Conservation (phyloP, 2,888 invertebrate species). For the Cryptophagus acutangulus region DNA sequence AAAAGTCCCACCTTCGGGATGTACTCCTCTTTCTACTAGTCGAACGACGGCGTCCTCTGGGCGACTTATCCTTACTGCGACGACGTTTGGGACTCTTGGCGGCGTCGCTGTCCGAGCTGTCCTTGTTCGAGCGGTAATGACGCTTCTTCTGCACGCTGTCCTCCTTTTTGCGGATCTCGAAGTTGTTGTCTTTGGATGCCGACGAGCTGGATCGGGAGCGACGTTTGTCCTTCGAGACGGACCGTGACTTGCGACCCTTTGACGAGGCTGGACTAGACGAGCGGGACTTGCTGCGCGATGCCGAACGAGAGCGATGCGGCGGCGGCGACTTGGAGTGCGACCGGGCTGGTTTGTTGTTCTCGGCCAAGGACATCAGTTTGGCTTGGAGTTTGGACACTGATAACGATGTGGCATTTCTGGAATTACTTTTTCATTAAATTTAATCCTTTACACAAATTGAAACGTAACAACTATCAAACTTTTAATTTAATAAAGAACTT, state of each 20-base stretch:
- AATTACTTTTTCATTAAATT: too few relatives aligned
- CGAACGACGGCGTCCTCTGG: slow-evolving; percentile 49
- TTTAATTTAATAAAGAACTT: background rate
- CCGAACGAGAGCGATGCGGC: slow-evolving; percentile 33
- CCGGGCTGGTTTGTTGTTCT: slow-evolving; percentile 45
- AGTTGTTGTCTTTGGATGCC: slow-evolving; percentile 50
- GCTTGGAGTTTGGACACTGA: slow-evolving; percentile 58
- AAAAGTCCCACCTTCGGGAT: slow-evolving; percentile 30
- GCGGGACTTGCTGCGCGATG: slow-evolving; percentile 37
- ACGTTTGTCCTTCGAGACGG: slow-evolving; percentile 30
- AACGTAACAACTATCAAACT: slow-evolving; percentile 5
- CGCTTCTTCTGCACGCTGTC: slow-evolving; percentile 82
- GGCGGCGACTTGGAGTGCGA: slow-evolving; percentile 40
- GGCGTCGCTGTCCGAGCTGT: slow-evolving; percentile 49
- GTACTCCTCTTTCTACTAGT: slow-evolving; percentile 35
- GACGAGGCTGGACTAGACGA: slow-evolving; percentile 28
- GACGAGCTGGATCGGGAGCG: slow-evolving; percentile 31
- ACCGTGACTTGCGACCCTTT: slow-evolving; percentile 34
- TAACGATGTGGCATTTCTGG: slow-evolving; percentile 18
- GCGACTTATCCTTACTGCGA: slow-evolving; percentile 48
- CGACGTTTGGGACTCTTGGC: slow-evolving; percentile 38
- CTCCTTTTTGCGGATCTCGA: slow-evolving; percentile 71
- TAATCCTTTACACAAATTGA: background rate
- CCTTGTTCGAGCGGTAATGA: slow-evolving; percentile 78
- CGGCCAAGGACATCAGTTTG: slow-evolving; percentile 59